A percentile compares a stretch with the other conserved stretches of the same genome.
These are phyloP conservation scores for Aethes cnicana DNA, from an alignment of 2,888 invertebrate species.

Conservation along the genomic window DNA sequence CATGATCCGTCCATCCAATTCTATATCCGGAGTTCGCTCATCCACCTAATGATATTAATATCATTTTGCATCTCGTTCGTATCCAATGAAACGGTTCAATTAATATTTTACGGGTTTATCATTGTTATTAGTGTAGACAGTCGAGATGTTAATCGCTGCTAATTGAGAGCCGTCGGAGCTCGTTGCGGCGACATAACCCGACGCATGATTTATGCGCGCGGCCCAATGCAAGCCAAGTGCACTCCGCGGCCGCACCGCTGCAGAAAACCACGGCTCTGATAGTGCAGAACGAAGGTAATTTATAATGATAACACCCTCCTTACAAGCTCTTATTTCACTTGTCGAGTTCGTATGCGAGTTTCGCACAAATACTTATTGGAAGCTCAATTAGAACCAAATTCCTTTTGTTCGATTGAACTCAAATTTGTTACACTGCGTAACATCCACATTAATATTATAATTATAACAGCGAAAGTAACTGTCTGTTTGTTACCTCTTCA, in stretches of 20 bases:
- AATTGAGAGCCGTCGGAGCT: constrained; percentile 48
- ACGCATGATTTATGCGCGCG: constrained; percentile 42
- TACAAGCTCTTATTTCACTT: not conserved
- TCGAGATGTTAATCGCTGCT: constrained; percentile 50
- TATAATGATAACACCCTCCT: not conserved
- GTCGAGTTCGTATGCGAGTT: too few species aligned
- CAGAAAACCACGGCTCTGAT: constrained; percentile 12
- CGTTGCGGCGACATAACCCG: constrained; percentile 37
- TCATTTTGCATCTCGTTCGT: constrained; percentile 59
- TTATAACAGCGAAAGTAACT: too few species aligned
- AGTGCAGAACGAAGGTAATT: constrained; percentile 19
- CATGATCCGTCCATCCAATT: constrained; percentile 13
- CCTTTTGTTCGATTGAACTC: too few species aligned
- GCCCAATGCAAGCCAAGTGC: constrained; percentile 33
- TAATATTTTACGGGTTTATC: constrained; percentile 45
- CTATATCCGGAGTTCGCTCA: constrained; percentile 3
- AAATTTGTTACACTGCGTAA: too few species aligned
- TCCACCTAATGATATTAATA: constrained; percentile 31
- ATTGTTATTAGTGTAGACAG: constrained; percentile 51
- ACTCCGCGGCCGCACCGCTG: constrained; percentile 15
- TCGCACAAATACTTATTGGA: too few species aligned
- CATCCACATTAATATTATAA: too few species aligned
- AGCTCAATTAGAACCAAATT: too few species aligned
- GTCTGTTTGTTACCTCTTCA: too few species aligned
- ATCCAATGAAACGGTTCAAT: constrained; percentile 44